Base-by-base conservation (phyloP, 2,888 invertebrate genomes). In the Orthonevra nobilis region DNA sequence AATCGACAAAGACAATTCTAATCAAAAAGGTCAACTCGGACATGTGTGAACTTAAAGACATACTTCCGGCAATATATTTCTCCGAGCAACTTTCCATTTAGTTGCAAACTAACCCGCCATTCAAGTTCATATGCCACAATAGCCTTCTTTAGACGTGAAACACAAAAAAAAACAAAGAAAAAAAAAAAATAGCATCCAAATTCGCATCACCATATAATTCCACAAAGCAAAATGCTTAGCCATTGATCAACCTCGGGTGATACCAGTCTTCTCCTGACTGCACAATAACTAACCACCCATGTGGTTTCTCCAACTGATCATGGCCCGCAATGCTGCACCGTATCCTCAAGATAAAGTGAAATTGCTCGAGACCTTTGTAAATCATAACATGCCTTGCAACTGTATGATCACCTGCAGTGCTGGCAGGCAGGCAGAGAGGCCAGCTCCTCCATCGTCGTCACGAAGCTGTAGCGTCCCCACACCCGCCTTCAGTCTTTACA, bases 341-440 rank as follows among this genome's bases (percentile, higher is more conserved):
- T 28, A 34, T 42, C 38, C 68, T 48, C 40, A 46, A 56, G 69
- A 63, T 75, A 63, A 75, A 70, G 77, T 77, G 77, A 77, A 77
- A 77, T 70, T 70, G 63, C 30, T 64, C 63, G 42, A 70, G 72
- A 77, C 77, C 77, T 77, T 77, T 72, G 70, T 66, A 72, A 77
- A 77, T 77, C 77, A 72, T 77, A 77, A 77, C 77, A 77, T 72
- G 44, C 23, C 58, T 77, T 48, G 52, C 64, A 70, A 70, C 70
- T 64, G 77, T 77, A 77, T 52, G 72, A 70, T 77, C 72, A 77
- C 77, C 77, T 77, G 77, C 72, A 70, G 77, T 28, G 64, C 64
- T 17, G 52, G 44, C n/a, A n/a, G n/a, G n/a, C n/a, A n/a, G n/a
- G n/a, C n/a, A n/a, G n/a, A n/a, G n/a, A n/a, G n/a, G n/a, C n/a